A percentile compares a stretch with the other conserved stretches of the same genome.
Conservation (phyloP, 2,113 vertebrate species). For the Variabilichromis moorii region DNA sequence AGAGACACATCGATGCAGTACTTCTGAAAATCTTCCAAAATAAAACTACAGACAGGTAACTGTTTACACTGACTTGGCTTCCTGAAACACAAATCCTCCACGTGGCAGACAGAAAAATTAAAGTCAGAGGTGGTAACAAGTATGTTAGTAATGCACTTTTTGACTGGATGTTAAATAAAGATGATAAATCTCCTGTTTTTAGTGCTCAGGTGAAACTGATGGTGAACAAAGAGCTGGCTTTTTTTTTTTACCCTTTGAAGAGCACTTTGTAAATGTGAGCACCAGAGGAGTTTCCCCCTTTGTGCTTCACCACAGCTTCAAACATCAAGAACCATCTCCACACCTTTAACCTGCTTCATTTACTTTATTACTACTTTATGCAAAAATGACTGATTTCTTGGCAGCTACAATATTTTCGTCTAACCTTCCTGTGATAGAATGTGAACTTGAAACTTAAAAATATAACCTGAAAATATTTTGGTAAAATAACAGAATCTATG, state of each 20-base stretch:
- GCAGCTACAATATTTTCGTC: not conserved
- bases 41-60: constrained; percentile 55
- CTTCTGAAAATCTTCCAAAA: constrained; percentile 60
- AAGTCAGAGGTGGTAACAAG: not conserved
- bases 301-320: not conserved
- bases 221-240: not conserved
- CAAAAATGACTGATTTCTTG: not conserved
- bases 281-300: not conserved
- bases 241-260: not conserved
- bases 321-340: not conserved
- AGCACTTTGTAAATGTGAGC: not conserved
- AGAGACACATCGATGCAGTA: constrained; percentile 43
- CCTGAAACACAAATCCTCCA: not conserved
- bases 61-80: not conserved
- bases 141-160: not conserved
- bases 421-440: not conserved
- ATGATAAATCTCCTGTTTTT: not conserved
- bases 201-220: not conserved
- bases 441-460: not conserved
- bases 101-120: not conserved
- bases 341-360: not conserved
- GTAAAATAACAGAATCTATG: not conserved
- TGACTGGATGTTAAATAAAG: not conserved
- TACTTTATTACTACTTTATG: not conserved
- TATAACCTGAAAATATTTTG: not conserved